These are phyloP conservation scores for Coremacera marginata DNA, from an alignment of 2,888 invertebrate genomes.

Conservation along the genomic window DNA sequence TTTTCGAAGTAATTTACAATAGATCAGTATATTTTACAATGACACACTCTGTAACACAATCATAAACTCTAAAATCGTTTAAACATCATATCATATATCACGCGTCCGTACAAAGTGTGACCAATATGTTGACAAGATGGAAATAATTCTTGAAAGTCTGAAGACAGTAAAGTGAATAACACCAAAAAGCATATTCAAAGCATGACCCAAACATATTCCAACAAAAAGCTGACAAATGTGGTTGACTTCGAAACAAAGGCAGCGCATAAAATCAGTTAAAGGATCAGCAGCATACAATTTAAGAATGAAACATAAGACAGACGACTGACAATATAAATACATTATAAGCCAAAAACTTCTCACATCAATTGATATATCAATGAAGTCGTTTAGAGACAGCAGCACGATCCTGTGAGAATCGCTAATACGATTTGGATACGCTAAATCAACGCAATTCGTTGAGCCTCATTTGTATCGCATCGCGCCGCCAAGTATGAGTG, in stretches of 20 bases:
- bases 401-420: slow-evolving; percentile 34
- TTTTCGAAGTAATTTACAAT: too few relatives aligned
- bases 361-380: slow-evolving; percentile 44
- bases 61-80: not conserved
- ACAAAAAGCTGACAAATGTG: not conserved
- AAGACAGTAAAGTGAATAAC: not conserved
- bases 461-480: slow-evolving; percentile 61
- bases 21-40: too few relatives aligned
- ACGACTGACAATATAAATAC: not conserved
- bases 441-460: slow-evolving; percentile 64
- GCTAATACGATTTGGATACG: slow-evolving; percentile 64
- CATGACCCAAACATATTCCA: slow-evolving; percentile 11
- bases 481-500: slow-evolving; percentile 47
- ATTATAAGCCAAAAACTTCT: slow-evolving; percentile 32
- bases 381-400: not conserved
- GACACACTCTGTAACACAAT: too few relatives aligned
- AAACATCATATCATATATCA: not conserved
- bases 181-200: slow-evolving; percentile 11
- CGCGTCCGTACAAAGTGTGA: slow-evolving; percentile 31
- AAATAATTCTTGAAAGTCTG: slow-evolving; percentile 7
- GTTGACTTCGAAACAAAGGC: slow-evolving; percentile 18
- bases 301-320: slow-evolving; percentile 9
- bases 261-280: not conserved
- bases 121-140: slow-evolving; percentile 24
- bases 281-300: not conserved